Base-by-base conservation (phyloP, 2,888 invertebrate species). In the Archips xylosteana region DNA sequence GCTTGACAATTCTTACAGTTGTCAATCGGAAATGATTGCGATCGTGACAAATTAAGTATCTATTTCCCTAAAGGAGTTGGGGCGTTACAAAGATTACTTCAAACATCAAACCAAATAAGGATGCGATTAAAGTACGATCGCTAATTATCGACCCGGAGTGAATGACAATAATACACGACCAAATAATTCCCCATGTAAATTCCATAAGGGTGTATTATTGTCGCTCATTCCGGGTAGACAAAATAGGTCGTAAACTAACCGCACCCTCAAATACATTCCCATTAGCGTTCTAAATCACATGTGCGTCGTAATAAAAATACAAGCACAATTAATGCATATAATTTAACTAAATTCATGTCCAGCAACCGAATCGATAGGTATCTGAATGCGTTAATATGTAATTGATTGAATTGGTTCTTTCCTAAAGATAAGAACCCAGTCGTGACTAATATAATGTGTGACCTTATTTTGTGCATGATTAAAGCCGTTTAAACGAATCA, bases 391-490 rank as follows among this genome's bases (percentile, higher is more conserved):
- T 60, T 36, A 23, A 59, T 59, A 34, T 59, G 13, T 34, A 59
- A 59, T 34, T 59, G 23, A 13, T 34, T 47, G n/a, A 36, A 60
- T 36, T 60, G 23, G 23, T 34, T 47, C 32, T 63, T 34, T 63
- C 47, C 32, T 32, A 57, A 36, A 12, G 36, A 32, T 36, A 15
- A 51, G 36, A 36, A 15, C n/a, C 34, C 36, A 51, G 49, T 34
- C 34, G 10, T 15, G 49, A 34, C 47, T 65, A 36, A 51, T 49
- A 64, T 64, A 47, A 65, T 81, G 80, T 87, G 86, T 87, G 86
- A 89, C 84, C 83, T 79, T 79, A 81, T 89, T 75, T 92, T 93
- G 92, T 92, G 92, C 92, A 92, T 84, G 79, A 86, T 90, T 90
- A 90, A 90, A 92, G 89, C 89, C 85, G 78, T 88, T 84, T 76